Evolutionary conservation across 2,888 invertebrate species (phyloP).

Genomic region (Acanthosepion pharaonis): DNA sequence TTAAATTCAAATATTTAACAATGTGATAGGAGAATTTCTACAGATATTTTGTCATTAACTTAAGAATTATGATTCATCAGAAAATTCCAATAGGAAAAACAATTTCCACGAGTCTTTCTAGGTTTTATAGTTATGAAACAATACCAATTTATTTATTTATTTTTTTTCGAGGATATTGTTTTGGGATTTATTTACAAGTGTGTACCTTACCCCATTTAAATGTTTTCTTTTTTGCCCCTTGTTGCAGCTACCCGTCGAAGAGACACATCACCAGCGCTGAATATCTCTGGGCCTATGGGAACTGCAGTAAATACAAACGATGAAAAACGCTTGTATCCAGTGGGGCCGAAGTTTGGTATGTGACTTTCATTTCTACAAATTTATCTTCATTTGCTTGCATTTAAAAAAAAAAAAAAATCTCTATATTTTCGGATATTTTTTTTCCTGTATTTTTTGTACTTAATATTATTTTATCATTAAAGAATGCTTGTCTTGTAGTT

Average conservation of each 20-base stretch:
- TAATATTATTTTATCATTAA: not conserved
- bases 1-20: too few relatives aligned
- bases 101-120: too few relatives aligned
- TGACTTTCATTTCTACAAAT: not conserved
- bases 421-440: not conserved
- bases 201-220: too few relatives aligned
- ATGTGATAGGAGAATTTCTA: too few relatives aligned
- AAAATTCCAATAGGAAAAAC: too few relatives aligned
- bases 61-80: too few relatives aligned
- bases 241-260: slow-evolving; percentile 79
- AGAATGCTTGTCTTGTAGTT: not conserved
- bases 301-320: slow-evolving; percentile 57
- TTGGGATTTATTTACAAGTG: too few relatives aligned
- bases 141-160: too few relatives aligned
- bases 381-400: not conserved
- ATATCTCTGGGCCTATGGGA: slow-evolving; percentile 77
- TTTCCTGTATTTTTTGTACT: not conserved
- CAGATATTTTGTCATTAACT: too few relatives aligned
- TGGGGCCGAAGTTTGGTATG: slow-evolving; percentile 77
- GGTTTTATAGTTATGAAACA: too few relatives aligned
- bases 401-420: too few relatives aligned
- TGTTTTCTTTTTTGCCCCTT: not conserved
- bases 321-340: slow-evolving; percentile 62
- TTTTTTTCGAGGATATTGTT: too few relatives aligned
- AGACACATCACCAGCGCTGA: slow-evolving; percentile 93